Evolutionary conservation across 2,113 vertebrate species (phyloP).

Genomic region (Vanacampus margaritifer): DNA sequence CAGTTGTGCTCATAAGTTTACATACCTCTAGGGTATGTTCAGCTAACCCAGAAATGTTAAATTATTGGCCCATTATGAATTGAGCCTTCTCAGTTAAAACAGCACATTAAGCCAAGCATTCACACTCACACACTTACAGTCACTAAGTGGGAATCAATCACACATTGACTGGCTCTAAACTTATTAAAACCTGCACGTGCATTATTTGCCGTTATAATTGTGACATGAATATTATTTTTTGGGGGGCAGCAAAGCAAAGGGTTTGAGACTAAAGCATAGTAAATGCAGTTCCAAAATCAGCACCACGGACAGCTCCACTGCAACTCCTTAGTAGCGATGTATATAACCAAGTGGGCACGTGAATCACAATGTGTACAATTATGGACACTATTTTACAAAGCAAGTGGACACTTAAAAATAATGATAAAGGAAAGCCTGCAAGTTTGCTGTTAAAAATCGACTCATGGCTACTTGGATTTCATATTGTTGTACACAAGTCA

Average conservation of each 20-base stretch:
- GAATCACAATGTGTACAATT: neutral
- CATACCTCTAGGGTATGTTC: no score
- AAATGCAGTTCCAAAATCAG: neutral
- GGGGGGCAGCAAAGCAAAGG: neutral
- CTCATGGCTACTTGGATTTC: no score
- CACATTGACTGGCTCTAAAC: neutral
- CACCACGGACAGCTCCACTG: slow-evolving; percentile 12
- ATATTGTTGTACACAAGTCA: neutral
- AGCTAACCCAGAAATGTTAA: no score
- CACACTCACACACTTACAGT: no score
- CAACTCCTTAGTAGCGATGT: neutral
- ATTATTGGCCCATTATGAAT: no score
- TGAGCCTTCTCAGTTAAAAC: no score
- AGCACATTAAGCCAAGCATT: no score
- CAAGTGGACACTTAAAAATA: neutral
- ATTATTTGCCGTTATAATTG: neutral
- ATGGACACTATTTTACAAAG: neutral
- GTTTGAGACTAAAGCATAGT: neutral
- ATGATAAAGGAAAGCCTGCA: neutral
- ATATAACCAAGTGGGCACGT: neutral
- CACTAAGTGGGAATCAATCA: neutral
- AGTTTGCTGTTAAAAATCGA: no score
- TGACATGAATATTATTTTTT: neutral
- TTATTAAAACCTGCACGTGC: neutral
- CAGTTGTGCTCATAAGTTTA: no score